Conservation (phyloP, 2,888 invertebrate species). For the Tipula unca region DNA sequence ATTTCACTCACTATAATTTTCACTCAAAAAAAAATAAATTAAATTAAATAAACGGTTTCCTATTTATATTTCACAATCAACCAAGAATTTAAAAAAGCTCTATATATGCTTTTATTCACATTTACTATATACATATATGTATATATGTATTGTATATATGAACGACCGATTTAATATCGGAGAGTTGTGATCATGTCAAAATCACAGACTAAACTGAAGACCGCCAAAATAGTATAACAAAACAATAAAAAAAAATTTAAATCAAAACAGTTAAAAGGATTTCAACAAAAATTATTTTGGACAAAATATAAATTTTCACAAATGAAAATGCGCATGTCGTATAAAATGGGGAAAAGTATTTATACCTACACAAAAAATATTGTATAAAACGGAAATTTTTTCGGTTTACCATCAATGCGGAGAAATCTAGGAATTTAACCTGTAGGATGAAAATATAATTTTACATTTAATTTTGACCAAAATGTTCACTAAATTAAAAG, state of each 20-base stretch:
- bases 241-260: not conserved
- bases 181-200: not conserved
- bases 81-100: not conserved
- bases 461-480: not conserved
- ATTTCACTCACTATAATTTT: not conserved
- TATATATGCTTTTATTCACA: not conserved
- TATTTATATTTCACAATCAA: not conserved
- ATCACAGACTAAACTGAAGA: not conserved
- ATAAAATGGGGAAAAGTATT: not conserved
- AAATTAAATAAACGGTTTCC: not conserved
- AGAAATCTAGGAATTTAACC: not conserved
- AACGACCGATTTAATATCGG: not conserved
- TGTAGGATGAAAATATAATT: not conserved
- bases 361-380: too few relatives aligned
- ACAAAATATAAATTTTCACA: not conserved
- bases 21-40: not conserved
- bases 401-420: not conserved
- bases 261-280: constrained; percentile 14
- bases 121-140: not conserved
- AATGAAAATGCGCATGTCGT: not conserved
- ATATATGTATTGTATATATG: too few relatives aligned
- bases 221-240: not conserved
- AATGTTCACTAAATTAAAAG: not conserved
- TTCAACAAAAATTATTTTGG: not conserved
- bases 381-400: not conserved